Evolutionary conservation across 2,797 vertebrate species (phyloP).

Genomic region (Galagoides demidoff): DNA sequence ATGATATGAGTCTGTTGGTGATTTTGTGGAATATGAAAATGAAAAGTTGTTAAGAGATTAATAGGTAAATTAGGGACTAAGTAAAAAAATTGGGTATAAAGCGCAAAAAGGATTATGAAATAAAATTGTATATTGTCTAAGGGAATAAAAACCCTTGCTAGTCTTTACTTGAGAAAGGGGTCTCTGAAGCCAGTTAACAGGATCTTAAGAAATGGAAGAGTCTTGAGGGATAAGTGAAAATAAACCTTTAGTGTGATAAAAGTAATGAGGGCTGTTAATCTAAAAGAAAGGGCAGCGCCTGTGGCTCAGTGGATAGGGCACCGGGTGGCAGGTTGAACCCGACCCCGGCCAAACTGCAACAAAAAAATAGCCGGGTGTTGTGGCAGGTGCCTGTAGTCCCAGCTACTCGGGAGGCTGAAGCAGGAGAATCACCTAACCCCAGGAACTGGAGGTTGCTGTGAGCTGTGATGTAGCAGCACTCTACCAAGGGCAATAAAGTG

Average conservation of each 20-base stretch:
- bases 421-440: too few relatives aligned
- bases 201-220: slow-evolving; percentile 3
- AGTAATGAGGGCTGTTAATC: slow-evolving; percentile 15
- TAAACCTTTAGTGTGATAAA: slow-evolving; percentile 30
- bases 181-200: not conserved
- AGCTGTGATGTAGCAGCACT: too few relatives aligned
- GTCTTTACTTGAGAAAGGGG: not conserved
- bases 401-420: too few relatives aligned
- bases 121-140: not conserved
- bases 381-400: too few relatives aligned
- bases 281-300: not conserved
- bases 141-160: too few relatives aligned
- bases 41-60: not conserved
- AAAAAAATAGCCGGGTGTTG: too few relatives aligned
- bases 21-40: slow-evolving; percentile 31
- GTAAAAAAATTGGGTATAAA: slow-evolving; percentile 2
- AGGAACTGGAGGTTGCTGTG: too few relatives aligned
- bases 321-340: too few relatives aligned
- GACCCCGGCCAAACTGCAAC: too few relatives aligned
- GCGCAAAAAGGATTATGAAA: not conserved
- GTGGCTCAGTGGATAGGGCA: too few relatives aligned
- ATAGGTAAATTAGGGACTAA: slow-evolving; percentile 45
- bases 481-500: too few relatives aligned
- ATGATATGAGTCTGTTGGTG: not conserved
- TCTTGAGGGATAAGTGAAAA: slow-evolving; percentile 55